Conservation (phyloP, 2,113 vertebrate species). For the Etheostoma spectabile region DNA sequence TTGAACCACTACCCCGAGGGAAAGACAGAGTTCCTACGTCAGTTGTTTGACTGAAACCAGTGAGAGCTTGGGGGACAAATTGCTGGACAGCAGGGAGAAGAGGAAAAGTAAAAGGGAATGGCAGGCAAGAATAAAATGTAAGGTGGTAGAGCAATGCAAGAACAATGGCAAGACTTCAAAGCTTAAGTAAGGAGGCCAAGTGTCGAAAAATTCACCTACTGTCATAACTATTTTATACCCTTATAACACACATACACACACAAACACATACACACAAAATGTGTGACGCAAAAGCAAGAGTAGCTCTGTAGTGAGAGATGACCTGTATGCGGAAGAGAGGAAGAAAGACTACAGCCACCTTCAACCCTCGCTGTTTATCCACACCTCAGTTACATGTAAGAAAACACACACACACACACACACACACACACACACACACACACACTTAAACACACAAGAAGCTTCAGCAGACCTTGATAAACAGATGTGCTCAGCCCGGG, state of each 20-base stretch:
- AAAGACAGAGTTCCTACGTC: slow-evolving; percentile 64
- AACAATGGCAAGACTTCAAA: slow-evolving; percentile 70
- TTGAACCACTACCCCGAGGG: slow-evolving; percentile 50
- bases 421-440: slow-evolving; percentile 32
- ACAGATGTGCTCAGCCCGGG: slow-evolving; percentile 72
- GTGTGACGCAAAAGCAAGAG: slow-evolving; percentile 46
- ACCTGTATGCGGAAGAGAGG: slow-evolving; percentile 44
- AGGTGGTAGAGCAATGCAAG: slow-evolving; percentile 22
- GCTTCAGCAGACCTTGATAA: slow-evolving; percentile 67
- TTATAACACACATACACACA: slow-evolving; percentile 3
- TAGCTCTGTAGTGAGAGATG: slow-evolving; percentile 58
- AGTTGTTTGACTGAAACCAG: slow-evolving; percentile 60
- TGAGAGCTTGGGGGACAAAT: slow-evolving; percentile 49
- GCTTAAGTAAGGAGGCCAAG: slow-evolving; percentile 33
- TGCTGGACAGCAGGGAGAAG: slow-evolving; percentile 17
- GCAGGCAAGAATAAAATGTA: slow-evolving; percentile 4
- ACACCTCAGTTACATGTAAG: slow-evolving; percentile 52
- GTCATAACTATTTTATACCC: slow-evolving; percentile 41
- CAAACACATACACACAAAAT: neutral
- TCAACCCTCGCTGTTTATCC: slow-evolving; percentile 69
- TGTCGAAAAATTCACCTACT: slow-evolving; percentile 62
- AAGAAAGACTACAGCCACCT: slow-evolving; percentile 59
- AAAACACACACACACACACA: slow-evolving; percentile 31
- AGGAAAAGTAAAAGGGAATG: neutral
- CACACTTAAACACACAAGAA: slow-evolving; percentile 45